Evolutionary conservation across 2,113 vertebrate genomes (phyloP).

Genomic region (Trematocara nigrifrons): DNA sequence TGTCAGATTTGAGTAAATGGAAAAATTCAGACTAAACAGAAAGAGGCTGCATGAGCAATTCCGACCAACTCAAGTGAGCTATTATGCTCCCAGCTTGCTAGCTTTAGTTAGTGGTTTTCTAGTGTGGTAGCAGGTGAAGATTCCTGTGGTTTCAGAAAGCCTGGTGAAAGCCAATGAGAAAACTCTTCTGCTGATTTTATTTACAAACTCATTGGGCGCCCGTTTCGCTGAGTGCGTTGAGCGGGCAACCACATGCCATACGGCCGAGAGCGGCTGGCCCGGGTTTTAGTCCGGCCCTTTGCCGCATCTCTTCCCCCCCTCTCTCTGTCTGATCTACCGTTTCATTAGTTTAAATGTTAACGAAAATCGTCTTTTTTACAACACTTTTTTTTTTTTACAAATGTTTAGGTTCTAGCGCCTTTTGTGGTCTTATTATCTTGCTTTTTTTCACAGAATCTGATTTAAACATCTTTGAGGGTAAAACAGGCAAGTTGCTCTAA

Average conservation of each 20-base stretch:
- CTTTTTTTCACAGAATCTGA: not conserved
- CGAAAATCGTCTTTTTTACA: not conserved
- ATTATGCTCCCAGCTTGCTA: not conserved
- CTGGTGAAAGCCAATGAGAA: not conserved
- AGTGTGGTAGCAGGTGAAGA: not conserved
- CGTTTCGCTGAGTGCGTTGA: not conserved
- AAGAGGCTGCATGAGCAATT: not conserved
- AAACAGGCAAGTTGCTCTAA: not conserved
- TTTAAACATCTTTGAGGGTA: not conserved
- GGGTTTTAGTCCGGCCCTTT: fast-evolving
- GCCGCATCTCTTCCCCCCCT: not conserved
- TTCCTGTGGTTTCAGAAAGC: not conserved
- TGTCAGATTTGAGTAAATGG: not conserved
- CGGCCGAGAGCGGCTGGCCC: not conserved
- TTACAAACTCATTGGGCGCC: not conserved
- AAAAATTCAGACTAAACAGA: not conserved
- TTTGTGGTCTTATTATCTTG: not conserved
- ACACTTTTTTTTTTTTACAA: not conserved
- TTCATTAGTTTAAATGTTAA: not conserved
- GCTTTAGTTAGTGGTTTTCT: not conserved
- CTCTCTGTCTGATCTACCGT: not conserved
- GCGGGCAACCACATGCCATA: not conserved
- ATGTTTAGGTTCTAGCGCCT: not conserved
- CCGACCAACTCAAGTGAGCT: not conserved
- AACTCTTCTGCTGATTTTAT: not conserved